Percentiles rank a stretch among this genome's conserved stretches.
Evolutionary conservation across 1,140 invertebrate species (phyloP).

Genomic region (Papilio machaon): DNA sequence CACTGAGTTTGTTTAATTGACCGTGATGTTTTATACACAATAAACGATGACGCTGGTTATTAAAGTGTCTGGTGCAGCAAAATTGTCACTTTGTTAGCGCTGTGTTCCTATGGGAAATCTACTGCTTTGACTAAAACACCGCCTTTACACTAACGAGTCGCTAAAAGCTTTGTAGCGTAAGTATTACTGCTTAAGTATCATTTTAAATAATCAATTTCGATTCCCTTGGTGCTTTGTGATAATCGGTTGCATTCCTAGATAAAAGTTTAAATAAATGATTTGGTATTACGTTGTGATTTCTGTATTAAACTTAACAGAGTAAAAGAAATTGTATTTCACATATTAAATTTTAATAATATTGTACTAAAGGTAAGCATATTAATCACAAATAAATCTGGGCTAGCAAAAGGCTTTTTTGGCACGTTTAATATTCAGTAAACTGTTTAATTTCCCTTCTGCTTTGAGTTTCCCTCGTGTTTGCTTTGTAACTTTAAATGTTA

Average conservation of each 20-base stretch:
- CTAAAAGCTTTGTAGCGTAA: slow-evolving; percentile 22
- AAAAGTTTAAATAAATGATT: too few species aligned
- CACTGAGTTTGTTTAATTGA: too few species aligned
- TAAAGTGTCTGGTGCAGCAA: background rate
- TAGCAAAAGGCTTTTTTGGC: background rate
- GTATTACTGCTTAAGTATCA: background rate
- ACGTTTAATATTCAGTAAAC: slow-evolving; percentile 10
- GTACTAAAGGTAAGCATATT: background rate
- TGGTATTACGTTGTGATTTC: too few species aligned
- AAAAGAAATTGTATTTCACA: background rate
- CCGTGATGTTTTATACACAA: background rate
- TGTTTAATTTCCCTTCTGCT: slow-evolving; percentile 6
- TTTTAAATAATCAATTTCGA: background rate
- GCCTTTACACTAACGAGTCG: slow-evolving; percentile 15
- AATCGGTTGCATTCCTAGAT: background rate
- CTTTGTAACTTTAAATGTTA: background rate
- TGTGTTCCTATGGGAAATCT: slow-evolving; percentile 12
- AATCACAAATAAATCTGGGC: slow-evolving; percentile 3
- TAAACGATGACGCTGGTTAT: background rate
- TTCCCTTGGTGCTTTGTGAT: background rate
- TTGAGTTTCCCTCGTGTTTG: background rate
- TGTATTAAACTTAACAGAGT: background rate
- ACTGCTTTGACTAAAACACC: background rate
- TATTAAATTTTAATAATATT: background rate
- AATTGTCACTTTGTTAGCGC: slow-evolving; percentile 9